Evolutionary conservation across 2,113 vertebrate species (phyloP), one percentile per base, ranked within the genome.

Genomic region (Menura novaehollandiae): DNA sequence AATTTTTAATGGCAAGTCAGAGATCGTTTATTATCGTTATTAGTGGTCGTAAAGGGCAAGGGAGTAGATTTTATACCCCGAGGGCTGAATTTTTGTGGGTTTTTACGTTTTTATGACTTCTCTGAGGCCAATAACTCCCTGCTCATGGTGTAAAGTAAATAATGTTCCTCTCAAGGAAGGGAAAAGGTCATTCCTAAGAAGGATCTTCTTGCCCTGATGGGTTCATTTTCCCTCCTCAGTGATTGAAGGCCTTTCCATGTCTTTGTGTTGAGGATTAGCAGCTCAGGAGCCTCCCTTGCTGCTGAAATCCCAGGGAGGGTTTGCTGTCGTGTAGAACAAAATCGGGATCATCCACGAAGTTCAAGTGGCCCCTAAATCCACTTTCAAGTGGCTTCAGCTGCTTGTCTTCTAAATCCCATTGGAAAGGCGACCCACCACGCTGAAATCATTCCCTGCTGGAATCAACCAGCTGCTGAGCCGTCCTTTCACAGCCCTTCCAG

Each of bases 301-400:
- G n/a, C 66, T 76, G 6, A 74, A 89, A 74, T 23, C 59, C 47
- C 62, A 6, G 1, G 4, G 74, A 78, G 83, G 68, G 24, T 89
- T 88, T 53, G 84, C 68, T 83, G 73, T n/a, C 44, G 14, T 16
- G 82, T 35, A 58, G 33, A 89, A 72, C 52, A 93, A 92, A 96
- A 96, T 72, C 43, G 93, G 88, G 89, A 91, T 95, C 76, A 79
- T 46, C 92, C 85, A 49, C 12, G 4, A 64, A 85, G 92, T 91
- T 95, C 94, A 91, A 95, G 95, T 89, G 92, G 87, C 64, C 91
- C 87, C 96, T 91, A 89, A 96, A 89, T 94, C 91, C 85, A 39
- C 89, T 95, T 83, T 89, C 77, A 33, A 95, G 95, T 93, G 89
- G 91, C 37, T 93, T 93, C 97, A 96, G 97, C 95, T 96, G 96